Evolutionary conservation across 1,140 invertebrate species (phyloP), one percentile per base, ranked within the genome.

Genomic region (Drosophila sechellia): DNA sequence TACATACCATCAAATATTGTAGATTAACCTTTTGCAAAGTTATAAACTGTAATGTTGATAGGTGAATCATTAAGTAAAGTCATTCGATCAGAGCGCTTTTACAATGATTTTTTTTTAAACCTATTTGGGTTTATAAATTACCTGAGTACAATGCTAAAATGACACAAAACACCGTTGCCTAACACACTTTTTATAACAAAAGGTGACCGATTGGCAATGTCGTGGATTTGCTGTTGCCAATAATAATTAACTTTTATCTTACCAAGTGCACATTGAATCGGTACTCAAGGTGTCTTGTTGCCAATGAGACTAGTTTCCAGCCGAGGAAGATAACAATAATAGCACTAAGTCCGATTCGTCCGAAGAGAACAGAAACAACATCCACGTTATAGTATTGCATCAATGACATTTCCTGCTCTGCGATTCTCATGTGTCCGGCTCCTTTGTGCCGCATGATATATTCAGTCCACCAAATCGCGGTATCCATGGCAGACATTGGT

Each of bases 381-480:
- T 84, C 84, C n/a, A 89, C 52, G 8, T 49, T 77, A 13, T 89
- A 89, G 64, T 89, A 89, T 42, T 90, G 85, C 54, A 90, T 54
- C 2, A 90, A 54, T 3, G 80, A 79, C 52, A 90, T 56, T n/a
- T 90, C 79, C 48, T 83, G 76, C 5, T 91, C 86, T n/a, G 92
- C 84, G 15, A 93, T 87, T 0, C 92, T 90, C 57, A 94, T 89
- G 64, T 93, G 91, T 5, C 79, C 71, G 4, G 93, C 93, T 10
- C 81, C 79, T 0, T 79, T 72, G 43, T 91, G 76, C 0, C 89
- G 87, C 61, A 60, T 81, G 76, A 95, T 92, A 66, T 95, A 95
- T 75, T 95, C 94, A 0, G 94, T 93, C 95, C 95, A 95, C 90
- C 93, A 95, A 15, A 94, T 84, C 0, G 94, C 94, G 0, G 92